Evolutionary conservation across 1,140 invertebrate species (phyloP).

Genomic region (Scaptomyza pallida): DNA sequence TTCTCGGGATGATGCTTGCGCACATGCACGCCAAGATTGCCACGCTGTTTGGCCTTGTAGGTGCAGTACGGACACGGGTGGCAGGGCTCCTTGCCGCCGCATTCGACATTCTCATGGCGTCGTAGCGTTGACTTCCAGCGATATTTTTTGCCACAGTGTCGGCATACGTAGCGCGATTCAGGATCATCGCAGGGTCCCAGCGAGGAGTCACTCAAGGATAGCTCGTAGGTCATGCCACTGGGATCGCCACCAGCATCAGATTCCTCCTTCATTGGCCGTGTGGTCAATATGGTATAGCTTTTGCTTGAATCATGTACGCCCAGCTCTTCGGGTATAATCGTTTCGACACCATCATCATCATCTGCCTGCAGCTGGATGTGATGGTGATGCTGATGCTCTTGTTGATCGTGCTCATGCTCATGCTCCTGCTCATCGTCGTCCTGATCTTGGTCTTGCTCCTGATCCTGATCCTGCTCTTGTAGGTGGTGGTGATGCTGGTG

Average conservation of each 20-base stretch:
- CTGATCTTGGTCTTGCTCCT: conserved; percentile 61
- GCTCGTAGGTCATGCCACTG: conserved; percentile 78
- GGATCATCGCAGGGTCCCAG: conserved; percentile 84
- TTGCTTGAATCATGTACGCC: conserved; percentile 75
- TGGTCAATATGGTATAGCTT: conserved; percentile 82
- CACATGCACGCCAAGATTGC: conserved; percentile 92
- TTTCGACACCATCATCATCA: conserved; percentile 76
- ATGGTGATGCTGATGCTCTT: conserved; percentile 60
- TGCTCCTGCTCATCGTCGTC: conserved; percentile 50
- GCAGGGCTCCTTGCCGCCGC: conserved; percentile 92
- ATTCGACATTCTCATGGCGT: conserved; percentile 93
- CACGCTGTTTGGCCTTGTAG: conserved; percentile 91
- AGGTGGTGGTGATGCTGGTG: conserved; percentile 50
- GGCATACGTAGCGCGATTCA: conserved; percentile 89
- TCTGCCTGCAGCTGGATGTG: conserved; percentile 66
- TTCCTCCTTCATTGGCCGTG: conserved; percentile 78
- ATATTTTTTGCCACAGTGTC: conserved; percentile 92
- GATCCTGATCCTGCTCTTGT: conserved; percentile 9
- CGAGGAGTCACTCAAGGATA: conserved; percentile 82
- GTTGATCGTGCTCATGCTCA: conserved; percentile 51
- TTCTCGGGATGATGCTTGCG: conserved; percentile 88
- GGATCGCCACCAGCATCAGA: conserved; percentile 65
- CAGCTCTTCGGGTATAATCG: conserved; percentile 70
- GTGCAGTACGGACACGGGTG: conserved; percentile 92
- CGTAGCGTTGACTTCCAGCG: conserved; percentile 92